Evolutionary conservation across 2,113 vertebrate species (phyloP).

Genomic region (Triplophysa tibetana): DNA sequence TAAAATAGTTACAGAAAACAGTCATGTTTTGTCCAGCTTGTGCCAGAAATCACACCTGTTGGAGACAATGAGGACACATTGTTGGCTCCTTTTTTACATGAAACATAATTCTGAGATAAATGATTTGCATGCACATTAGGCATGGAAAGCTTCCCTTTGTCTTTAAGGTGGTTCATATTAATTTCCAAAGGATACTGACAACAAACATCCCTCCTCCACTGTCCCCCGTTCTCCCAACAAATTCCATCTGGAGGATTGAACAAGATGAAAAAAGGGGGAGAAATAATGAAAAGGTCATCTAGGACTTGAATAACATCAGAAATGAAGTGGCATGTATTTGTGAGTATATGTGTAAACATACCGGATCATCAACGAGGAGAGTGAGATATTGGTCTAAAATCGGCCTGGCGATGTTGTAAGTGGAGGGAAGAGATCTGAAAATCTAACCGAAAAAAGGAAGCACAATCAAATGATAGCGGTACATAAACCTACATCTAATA

Average conservation of each 20-base stretch:
- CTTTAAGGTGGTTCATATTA: neutral
- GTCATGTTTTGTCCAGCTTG: neutral
- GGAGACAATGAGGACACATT: neutral
- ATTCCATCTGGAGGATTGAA: conserved; percentile 80
- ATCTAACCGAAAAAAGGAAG: conserved; percentile 68
- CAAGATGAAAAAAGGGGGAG: neutral
- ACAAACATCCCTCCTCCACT: conserved; percentile 92
- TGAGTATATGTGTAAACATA: conserved; percentile 55
- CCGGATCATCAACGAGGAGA: conserved; percentile 90
- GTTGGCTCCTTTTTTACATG: neutral
- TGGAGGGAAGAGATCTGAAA: conserved; percentile 84
- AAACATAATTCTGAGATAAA: neutral
- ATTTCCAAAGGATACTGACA: conserved; percentile 88
- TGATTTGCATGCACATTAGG: neutral
- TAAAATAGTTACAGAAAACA: neutral
- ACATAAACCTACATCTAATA: neutral
- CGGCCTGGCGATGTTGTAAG: conserved; percentile 87
- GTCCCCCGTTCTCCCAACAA: conserved; percentile 89
- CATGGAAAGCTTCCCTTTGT: neutral
- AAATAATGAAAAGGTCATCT: neutral
- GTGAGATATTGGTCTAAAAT: conserved; percentile 93
- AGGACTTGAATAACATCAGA: neutral
- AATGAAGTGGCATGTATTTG: neutral
- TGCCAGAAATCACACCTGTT: too few relatives aligned
- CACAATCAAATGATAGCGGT: neutral